Evolutionary conservation across 2,113 vertebrate genomes (phyloP), one percentile per base, ranked within the genome.

Genomic region (Myotis yumanensis): DNA sequence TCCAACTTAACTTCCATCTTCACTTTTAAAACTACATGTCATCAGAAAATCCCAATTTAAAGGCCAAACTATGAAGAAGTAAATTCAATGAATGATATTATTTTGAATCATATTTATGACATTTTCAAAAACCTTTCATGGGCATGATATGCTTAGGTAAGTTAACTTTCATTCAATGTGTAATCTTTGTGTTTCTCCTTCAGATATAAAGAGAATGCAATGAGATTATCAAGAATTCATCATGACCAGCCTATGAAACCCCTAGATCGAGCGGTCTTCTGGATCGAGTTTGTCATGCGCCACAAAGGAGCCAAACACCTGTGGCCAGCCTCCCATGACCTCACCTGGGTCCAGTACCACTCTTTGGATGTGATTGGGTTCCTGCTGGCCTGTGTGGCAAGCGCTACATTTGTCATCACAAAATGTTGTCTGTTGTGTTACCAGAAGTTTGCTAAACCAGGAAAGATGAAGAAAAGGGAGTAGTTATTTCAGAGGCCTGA

Each of bases 271-370:
- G 98, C 99, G 0, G 98, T 99, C 62, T 99, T 99, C 98, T 99
- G 99, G 99, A 98, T 99, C 12, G 98, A 99, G 97, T 99, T 98
- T 97, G 98, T 99, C 17, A 99, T 99, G 98, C 98, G 98, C 37
- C 98, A 99, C 97, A 99, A 99, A 92, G 99, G 98, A 32, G 97
- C 98, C 48, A 98, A 98, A 73, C 99, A 99, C 96, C 86, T 99
- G 95, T 97, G 98, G 83, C 98, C 98, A 84, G 98, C 98, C 35
- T 96, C 98, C 77, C 98, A 99, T 22, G 43, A 98, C 6, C 98
- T 99, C 94, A 98, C 97, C 72, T 99, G 99, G 98, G 99, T 99
- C 97, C 99, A 99, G 97, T 99, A 99, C 90, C 98, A 98, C 97
- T 97, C 98, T 86, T 95, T 99, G 96, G 99, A 99, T 68, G 98